phyloP scores from a whole-genome alignment of 2,113 vertebrate genomes.

The Cepphus grylle region DNA sequence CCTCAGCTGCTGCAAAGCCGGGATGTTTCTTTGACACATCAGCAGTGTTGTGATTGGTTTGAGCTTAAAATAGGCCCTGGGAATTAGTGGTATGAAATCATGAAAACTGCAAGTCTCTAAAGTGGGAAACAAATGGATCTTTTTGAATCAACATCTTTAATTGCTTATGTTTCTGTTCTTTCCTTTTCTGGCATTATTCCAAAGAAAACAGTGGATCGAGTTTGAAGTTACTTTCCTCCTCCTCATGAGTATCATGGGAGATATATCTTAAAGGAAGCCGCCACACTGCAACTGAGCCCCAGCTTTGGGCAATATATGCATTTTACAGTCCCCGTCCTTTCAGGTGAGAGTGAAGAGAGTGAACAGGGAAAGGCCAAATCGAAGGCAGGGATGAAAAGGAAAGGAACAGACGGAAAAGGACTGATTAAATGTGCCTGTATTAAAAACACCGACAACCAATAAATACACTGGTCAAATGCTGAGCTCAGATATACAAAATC shows the following conservation, averaged over 20 bases:
- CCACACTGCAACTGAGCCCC: neutral
- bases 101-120: neutral
- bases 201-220: neutral
- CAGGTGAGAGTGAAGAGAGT: neutral
- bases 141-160: slow-evolving; percentile 41
- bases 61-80: slow-evolving; percentile 53
- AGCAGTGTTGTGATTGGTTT: slow-evolving; percentile 39
- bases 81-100: slow-evolving; percentile 51
- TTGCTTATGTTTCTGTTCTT: slow-evolving; percentile 22
- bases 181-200: neutral
- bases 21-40: slow-evolving; percentile 46
- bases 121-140: slow-evolving; percentile 12
- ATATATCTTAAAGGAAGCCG: neutral
- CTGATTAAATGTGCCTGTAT: neutral
- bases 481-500: neutral
- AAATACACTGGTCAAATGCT: neutral
- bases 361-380: neutral
- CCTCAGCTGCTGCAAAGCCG: slow-evolving; percentile 38
- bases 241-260: neutral
- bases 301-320: neutral
- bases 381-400: neutral
- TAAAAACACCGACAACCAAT: neutral
- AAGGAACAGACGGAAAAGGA: neutral
- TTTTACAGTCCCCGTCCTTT: neutral
- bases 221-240: slow-evolving; percentile 1